phyloP scores from a whole-genome alignment of 2,113 vertebrate genomes.

The Brienomyrus brachyistius region DNA sequence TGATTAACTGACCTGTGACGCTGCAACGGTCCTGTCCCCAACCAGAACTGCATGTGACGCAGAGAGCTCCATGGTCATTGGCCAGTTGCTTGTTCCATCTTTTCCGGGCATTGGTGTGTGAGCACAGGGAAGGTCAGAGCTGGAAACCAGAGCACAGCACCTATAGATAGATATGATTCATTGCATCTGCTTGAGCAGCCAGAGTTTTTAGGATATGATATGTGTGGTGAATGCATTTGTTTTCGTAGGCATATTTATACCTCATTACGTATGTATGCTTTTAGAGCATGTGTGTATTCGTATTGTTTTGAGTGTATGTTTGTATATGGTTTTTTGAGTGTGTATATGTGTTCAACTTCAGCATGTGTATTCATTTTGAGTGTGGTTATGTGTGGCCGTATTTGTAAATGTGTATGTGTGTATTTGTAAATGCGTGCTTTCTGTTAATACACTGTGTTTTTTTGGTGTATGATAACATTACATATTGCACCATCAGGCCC shows the following conservation, averaged over 20 bases:
- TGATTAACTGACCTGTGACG: background rate
- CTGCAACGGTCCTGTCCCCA: background rate
- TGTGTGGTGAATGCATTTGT: conserved; percentile 4
- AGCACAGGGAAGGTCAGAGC: conserved; percentile 45
- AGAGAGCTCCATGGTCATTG: background rate
- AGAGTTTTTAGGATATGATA: conserved; percentile 29
- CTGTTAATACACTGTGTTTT: background rate
- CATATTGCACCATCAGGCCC: background rate
- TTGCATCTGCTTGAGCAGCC: conserved; percentile 43
- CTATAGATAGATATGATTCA: conserved; percentile 60
- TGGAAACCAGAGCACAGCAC: conserved; percentile 45
- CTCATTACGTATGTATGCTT: conserved; percentile 8
- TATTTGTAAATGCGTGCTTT: background rate
- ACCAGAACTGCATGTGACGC: background rate
- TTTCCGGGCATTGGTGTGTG: conserved; percentile 14
- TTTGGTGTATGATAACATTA: background rate
- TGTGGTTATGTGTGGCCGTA: background rate
- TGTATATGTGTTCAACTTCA: background rate
- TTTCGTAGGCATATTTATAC: background rate
- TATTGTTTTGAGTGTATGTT: background rate
- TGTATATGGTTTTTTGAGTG: background rate
- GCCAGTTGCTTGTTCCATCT: conserved; percentile 5
- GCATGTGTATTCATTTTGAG: background rate
- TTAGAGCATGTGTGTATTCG: background rate
- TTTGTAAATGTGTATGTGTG: background rate